Evolutionary conservation across 1,140 invertebrate genomes (phyloP).

Genomic region (Hesperophylax magnus): DNA sequence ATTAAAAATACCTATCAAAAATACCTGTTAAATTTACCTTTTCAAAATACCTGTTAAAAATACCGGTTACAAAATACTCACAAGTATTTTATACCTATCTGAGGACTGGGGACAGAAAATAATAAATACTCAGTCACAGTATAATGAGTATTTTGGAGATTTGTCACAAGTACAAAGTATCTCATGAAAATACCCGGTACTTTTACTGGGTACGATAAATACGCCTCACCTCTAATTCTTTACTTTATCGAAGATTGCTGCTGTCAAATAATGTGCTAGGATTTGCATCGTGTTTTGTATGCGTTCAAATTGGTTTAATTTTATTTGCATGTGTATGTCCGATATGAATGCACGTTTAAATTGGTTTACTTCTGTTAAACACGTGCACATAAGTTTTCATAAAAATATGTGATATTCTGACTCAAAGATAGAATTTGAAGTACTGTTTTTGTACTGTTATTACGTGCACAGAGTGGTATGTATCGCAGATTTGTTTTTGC

Average conservation of each 20-base stretch:
- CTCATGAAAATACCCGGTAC: too few relatives aligned
- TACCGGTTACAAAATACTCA: too few relatives aligned
- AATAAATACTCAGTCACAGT: too few relatives aligned
- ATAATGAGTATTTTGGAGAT: too few relatives aligned
- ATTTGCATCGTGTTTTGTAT: conserved; percentile 19
- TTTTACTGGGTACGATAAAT: too few relatives aligned
- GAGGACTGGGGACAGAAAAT: too few relatives aligned
- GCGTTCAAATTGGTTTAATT: background rate
- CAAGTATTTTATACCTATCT: too few relatives aligned
- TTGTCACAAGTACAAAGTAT: too few relatives aligned
- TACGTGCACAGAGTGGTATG: background rate
- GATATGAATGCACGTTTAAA: background rate
- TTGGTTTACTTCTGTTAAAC: background rate
- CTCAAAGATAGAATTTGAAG: background rate
- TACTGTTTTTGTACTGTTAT: background rate
- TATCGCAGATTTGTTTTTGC: background rate
- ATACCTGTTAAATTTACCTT: too few relatives aligned
- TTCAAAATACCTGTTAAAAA: too few relatives aligned
- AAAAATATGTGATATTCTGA: background rate
- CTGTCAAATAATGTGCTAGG: conserved; percentile 17
- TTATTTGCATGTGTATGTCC: background rate
- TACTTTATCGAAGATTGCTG: background rate
- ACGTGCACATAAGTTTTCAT: conserved; percentile 1
- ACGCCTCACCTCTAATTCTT: too few relatives aligned
- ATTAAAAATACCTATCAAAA: too few relatives aligned